Percentiles rank a stretch among this genome's conserved stretches.
Conservation (phyloP, 2,888 invertebrate genomes). For the Agrochola litura region DNA sequence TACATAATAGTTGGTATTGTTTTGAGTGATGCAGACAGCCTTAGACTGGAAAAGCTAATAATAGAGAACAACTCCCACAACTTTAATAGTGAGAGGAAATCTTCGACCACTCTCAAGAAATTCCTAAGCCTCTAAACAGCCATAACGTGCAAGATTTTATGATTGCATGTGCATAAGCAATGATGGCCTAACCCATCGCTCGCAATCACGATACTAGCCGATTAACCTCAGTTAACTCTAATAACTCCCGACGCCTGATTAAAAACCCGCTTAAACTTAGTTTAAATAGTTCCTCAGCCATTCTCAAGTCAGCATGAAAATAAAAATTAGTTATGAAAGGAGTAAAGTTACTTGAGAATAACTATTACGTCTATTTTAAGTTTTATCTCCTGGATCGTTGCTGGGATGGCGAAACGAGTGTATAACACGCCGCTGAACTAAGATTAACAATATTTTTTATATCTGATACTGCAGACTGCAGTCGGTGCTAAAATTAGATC, state of each 20-base stretch:
- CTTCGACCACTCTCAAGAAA: background rate
- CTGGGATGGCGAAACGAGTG: slow-evolving; percentile 45
- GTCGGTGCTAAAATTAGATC: slow-evolving; percentile 20
- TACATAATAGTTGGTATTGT: slow-evolving; percentile 7
- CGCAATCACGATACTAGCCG: slow-evolving; percentile 53
- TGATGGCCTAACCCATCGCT: slow-evolving; percentile 31
- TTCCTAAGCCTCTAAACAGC: slow-evolving; percentile 1
- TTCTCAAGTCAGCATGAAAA: slow-evolving; percentile 56
- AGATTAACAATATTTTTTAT: slow-evolving; percentile 50
- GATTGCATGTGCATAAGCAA: slow-evolving; percentile 60
- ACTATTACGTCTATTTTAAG: slow-evolving; percentile 43
- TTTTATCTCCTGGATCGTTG: slow-evolving; percentile 50
- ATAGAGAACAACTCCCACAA: background rate
- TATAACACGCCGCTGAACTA: slow-evolving; percentile 49
- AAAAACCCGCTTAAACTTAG: slow-evolving; percentile 49
- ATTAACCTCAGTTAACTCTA: slow-evolving; percentile 51
- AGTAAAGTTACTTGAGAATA: slow-evolving; percentile 55
- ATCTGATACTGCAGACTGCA: slow-evolving; percentile 26
- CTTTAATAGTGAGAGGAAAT: slow-evolving; percentile 13
- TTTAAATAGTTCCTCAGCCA: slow-evolving; percentile 48
- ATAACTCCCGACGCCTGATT: slow-evolving; percentile 46
- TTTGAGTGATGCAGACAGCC: background rate
- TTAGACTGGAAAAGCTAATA: slow-evolving; percentile 9
- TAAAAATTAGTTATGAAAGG: slow-evolving; percentile 60
- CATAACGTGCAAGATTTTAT: slow-evolving; percentile 44